phyloP scores from a whole-genome alignment of 2,113 vertebrate genomes.

The Fukomys damarensis region DNA sequence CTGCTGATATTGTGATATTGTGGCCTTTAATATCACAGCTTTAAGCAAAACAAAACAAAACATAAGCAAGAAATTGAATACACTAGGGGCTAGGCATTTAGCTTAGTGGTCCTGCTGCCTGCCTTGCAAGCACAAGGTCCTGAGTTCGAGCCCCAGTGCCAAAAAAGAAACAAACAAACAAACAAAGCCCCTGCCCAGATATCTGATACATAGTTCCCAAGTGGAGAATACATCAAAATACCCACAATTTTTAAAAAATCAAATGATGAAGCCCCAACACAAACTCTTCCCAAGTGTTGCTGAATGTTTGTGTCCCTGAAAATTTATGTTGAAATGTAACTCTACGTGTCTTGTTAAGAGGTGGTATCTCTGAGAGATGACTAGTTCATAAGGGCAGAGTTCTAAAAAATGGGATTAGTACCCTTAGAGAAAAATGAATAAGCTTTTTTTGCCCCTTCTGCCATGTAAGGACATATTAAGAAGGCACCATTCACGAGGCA shows the following conservation, averaged over 20 bases:
- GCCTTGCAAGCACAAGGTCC: no score
- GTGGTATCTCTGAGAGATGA: background rate
- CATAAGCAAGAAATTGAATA: constrained; percentile 38
- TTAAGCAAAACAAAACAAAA: constrained; percentile 34
- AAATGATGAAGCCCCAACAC: background rate
- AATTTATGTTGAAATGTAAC: background rate
- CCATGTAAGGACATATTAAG: background rate
- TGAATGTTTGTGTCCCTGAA: background rate
- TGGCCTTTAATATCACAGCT: background rate
- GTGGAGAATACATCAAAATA: background rate
- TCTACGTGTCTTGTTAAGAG: background rate
- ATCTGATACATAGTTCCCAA: background rate
- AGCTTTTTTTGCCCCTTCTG: background rate
- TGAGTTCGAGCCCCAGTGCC: no score
- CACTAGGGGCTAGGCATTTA: no score
- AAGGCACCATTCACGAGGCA: background rate
- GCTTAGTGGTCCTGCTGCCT: no score
- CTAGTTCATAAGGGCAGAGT: background rate
- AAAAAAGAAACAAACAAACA: no score
- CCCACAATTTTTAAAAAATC: background rate
- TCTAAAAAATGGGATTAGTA: background rate
- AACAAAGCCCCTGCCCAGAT: constrained; percentile 10
- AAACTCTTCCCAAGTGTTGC: background rate
- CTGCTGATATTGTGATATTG: background rate
- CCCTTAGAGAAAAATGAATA: background rate